Evolutionary conservation across 2,113 vertebrate species (phyloP).

Genomic region (Enhydra lutris): DNA sequence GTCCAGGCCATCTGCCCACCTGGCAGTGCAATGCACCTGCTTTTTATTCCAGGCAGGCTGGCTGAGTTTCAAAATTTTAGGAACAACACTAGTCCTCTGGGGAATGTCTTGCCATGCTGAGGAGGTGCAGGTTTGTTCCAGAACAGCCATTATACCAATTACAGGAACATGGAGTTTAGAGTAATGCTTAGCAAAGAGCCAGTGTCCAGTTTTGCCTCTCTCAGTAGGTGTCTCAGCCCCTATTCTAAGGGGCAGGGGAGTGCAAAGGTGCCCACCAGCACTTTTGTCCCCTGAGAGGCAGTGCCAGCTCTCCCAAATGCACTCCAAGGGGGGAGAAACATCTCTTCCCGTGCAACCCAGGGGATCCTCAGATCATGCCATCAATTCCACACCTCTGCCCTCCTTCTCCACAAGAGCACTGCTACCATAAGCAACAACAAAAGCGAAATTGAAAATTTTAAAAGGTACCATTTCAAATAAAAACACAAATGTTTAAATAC

Average conservation of each 20-base stretch:
- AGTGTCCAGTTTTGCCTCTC: too few species aligned
- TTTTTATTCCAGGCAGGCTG: too few species aligned
- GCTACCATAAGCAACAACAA: neutral
- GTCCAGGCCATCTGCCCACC: too few species aligned
- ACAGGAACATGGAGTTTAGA: too few species aligned
- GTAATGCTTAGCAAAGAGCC: too few species aligned
- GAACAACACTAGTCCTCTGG: too few species aligned
- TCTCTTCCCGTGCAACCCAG: neutral
- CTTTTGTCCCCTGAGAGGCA: neutral
- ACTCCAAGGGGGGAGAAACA: neutral
- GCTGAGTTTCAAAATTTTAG: too few species aligned
- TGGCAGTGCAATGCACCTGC: too few species aligned
- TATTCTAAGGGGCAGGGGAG: neutral
- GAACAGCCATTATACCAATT: too few species aligned
- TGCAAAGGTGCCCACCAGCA: neutral
- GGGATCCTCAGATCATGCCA: neutral
- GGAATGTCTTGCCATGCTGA: too few species aligned
- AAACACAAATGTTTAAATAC: neutral
- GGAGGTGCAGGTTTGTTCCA: too few species aligned
- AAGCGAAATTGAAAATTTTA: neutral
- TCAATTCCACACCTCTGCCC: neutral
- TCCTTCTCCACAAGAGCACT: neutral
- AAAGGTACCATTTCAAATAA: neutral
- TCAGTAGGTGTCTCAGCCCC: neutral
- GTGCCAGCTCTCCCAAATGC: neutral